Conservation (phyloP, 2,888 invertebrate species). For the Orthosia gracilis region DNA sequence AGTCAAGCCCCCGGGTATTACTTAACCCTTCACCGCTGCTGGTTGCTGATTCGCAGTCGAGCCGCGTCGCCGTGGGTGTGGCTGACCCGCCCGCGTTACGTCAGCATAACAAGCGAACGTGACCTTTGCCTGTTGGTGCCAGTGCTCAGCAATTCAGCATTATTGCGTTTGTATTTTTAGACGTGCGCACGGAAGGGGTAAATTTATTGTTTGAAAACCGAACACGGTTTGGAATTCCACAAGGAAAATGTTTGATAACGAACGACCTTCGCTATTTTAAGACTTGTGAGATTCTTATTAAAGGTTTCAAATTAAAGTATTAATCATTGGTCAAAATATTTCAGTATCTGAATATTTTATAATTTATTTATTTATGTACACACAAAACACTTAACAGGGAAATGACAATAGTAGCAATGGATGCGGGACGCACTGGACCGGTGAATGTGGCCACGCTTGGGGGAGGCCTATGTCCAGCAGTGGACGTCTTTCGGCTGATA, state of each 20-base stretch:
- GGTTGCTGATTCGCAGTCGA: conserved; percentile 48
- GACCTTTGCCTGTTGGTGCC: conserved; percentile 48
- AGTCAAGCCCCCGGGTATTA: conserved; percentile 43
- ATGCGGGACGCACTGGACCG: no score
- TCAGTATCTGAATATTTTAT: not conserved
- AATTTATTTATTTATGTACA: no score
- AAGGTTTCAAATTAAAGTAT: no score
- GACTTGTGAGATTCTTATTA: not conserved
- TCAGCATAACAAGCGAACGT: conserved; percentile 45
- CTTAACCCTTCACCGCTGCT: conserved; percentile 30
- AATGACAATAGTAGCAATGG: no score
- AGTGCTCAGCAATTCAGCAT: conserved; percentile 8
- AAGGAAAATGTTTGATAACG: not conserved
- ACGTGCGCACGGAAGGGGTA: conserved; percentile 2
- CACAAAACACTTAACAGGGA: no score
- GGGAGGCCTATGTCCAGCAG: no score
- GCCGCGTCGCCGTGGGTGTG: conserved; percentile 61
- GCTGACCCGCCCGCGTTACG: conserved; percentile 64
- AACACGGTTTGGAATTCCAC: not conserved
- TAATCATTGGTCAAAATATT: not conserved
- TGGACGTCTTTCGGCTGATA: no score
- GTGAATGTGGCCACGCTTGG: no score
- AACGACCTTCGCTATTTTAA: not conserved
- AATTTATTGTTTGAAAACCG: conserved; percentile 1
- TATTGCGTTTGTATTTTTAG: conserved; percentile 17